Conservation (phyloP, 1,140 invertebrate genomes). For the Caenorhabditis brenneri region DNA sequence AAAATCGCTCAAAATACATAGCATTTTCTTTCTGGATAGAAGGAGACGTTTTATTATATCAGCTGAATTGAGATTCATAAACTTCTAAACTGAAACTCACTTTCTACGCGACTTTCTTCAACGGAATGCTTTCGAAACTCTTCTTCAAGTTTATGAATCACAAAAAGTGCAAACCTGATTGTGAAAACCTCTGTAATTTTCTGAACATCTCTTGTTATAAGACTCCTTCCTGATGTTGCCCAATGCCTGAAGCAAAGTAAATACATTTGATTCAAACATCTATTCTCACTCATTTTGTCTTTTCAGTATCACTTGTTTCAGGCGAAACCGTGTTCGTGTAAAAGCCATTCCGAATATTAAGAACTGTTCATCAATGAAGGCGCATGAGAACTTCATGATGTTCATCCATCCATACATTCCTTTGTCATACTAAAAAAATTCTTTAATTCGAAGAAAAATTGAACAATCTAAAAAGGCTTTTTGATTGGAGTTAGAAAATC, state of each 20-base stretch:
- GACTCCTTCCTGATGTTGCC: constrained; percentile 46
- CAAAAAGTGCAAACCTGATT: constrained; percentile 35
- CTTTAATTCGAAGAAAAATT: not conserved
- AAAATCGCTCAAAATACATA: no score
- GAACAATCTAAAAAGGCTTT: no score
- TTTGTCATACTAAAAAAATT: constrained; percentile 47
- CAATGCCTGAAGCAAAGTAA: constrained; percentile 27
- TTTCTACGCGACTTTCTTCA: not conserved
- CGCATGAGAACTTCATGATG: constrained; percentile 50
- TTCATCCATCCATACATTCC: constrained; percentile 52
- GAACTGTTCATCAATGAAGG: constrained; percentile 8
- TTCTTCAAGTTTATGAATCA: constrained; percentile 17
- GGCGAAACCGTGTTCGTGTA: constrained; percentile 32
- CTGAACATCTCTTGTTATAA: constrained; percentile 47
- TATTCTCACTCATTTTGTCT: constrained; percentile 27
- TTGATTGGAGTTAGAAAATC: no score
- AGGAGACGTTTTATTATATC: no score
- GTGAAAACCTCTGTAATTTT: constrained; percentile 44
- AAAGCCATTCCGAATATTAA: constrained; percentile 47
- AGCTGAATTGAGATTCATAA: no score
- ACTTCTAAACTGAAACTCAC: not conserved
- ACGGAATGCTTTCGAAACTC: constrained; percentile 17
- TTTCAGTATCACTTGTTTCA: constrained; percentile 46
- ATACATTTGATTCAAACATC: not conserved
- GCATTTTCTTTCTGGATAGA: no score